phyloP scores from a whole-genome alignment of 2,113 vertebrate species.

The Candoia aspera region DNA sequence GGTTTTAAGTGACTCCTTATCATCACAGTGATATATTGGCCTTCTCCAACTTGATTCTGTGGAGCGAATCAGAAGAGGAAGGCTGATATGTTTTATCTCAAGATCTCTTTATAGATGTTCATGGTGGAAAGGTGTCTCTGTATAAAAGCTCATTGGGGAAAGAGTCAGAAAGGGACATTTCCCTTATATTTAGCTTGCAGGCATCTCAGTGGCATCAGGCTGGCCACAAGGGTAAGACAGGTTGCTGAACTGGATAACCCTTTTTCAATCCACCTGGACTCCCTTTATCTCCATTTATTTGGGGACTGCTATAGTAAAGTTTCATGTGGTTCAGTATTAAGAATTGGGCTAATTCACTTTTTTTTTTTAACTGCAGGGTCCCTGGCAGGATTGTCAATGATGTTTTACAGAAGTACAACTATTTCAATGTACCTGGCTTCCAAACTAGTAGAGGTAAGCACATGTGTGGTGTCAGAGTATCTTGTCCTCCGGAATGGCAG shows the following conservation, averaged over 20 bases:
- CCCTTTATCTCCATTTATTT: not conserved
- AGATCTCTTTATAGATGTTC: not conserved
- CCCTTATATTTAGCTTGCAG: not conserved
- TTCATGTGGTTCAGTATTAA: not conserved
- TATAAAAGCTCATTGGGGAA: not conserved
- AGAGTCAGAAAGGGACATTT: not conserved
- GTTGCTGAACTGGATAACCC: not conserved
- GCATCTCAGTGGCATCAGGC: not conserved
- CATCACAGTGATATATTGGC: not conserved
- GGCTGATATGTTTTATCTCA: not conserved
- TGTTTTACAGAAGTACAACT: slow-evolving; percentile 99
- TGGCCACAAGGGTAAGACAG: not conserved
- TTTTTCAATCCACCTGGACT: not conserved
- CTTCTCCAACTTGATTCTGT: not conserved
- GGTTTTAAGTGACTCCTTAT: not conserved
- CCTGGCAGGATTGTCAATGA: slow-evolving; percentile 95
- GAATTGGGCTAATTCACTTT: slow-evolving; percentile 34
- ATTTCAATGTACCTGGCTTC: slow-evolving; percentile 99
- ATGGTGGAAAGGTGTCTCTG: too few species aligned
- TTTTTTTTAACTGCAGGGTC: slow-evolving; percentile 80
- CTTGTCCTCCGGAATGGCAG: slow-evolving; percentile 14
- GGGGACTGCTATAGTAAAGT: not conserved
- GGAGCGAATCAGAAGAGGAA: not conserved
- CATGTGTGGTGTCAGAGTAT: not conserved
- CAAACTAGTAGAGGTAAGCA: slow-evolving; percentile 95